Percentiles rank a stretch among this genome's conserved stretches.
Conservation (phyloP, 2,797 vertebrate species). For the Ictinia mississippiensis region DNA sequence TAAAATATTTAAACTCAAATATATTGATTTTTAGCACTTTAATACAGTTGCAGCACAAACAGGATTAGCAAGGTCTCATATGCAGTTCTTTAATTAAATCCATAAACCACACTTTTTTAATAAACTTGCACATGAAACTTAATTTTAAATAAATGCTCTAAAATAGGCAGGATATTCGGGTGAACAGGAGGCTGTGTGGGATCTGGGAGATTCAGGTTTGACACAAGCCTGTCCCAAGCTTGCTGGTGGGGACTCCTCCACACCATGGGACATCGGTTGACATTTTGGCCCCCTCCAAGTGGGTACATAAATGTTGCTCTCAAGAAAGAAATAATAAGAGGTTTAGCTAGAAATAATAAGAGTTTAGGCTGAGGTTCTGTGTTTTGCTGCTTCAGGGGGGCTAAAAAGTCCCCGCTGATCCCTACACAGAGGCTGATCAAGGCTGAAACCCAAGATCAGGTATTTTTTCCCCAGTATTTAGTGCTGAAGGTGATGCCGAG, state of each 20-base stretch:
- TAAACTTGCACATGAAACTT: constrained; percentile 10
- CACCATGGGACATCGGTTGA: fast-evolving
- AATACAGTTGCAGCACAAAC: constrained; percentile 63
- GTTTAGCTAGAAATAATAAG: background rate
- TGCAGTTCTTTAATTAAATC: constrained; percentile 78
- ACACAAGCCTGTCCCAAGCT: fast-evolving
- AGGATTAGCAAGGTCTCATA: constrained; percentile 70
- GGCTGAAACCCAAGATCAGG: too few relatives aligned
- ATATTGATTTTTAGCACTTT: constrained; percentile 74
- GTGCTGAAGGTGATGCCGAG: background rate
- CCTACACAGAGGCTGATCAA: background rate
- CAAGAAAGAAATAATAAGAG: background rate
- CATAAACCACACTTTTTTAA: constrained; percentile 75
- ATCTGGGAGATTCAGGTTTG: background rate
- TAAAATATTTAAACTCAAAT: constrained; percentile 80
- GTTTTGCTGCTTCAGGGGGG: background rate
- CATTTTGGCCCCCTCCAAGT: background rate
- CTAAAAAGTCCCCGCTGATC: background rate
- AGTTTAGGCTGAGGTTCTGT: background rate
- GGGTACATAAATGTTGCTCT: fast-evolving
- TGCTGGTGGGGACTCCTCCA: background rate
- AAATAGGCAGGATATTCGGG: background rate
- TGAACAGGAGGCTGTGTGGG: background rate
- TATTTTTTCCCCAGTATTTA: background rate
- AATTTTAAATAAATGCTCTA: background rate